phyloP scores from a whole-genome alignment of 2,113 vertebrate species.

The Lagenorhynchus albirostris region DNA sequence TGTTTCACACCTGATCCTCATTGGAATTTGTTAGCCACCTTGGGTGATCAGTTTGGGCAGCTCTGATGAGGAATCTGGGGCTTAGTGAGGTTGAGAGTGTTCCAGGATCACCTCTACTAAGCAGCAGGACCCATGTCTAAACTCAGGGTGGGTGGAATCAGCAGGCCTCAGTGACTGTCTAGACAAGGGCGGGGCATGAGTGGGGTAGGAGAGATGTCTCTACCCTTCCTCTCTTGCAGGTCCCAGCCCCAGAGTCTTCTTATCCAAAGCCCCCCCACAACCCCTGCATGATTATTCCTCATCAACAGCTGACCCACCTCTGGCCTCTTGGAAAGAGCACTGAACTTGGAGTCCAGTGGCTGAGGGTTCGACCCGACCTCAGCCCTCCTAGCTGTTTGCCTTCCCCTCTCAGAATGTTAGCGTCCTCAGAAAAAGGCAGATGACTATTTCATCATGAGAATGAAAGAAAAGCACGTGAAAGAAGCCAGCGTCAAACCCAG shows the following conservation, averaged over 20 bases:
- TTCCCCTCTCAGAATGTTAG: not conserved
- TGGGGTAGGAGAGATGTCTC: not conserved
- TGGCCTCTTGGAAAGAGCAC: not conserved
- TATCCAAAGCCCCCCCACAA: not conserved
- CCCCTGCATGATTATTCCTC: too few species aligned
- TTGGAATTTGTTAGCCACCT: not conserved
- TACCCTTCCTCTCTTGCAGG: not conserved
- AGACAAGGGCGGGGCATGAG: not conserved
- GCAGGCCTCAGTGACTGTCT: not conserved
- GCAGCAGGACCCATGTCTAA: not conserved
- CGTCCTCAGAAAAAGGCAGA: not conserved
- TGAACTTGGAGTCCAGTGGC: not conserved
- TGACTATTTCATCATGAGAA: not conserved
- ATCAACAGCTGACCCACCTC: not conserved
- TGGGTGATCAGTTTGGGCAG: not conserved
- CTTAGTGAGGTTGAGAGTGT: too few species aligned
- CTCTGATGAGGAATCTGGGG: not conserved
- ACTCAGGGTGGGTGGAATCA: not conserved
- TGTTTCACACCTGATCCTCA: not conserved
- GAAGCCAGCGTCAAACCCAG: not conserved
- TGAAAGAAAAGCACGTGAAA: not conserved
- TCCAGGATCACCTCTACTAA: not conserved
- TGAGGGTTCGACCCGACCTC: not conserved
- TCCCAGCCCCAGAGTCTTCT: not conserved
- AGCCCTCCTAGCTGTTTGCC: not conserved